Percentiles rank a stretch among this genome's conserved stretches.
phyloP scores from a whole-genome alignment of 1,140 invertebrate species.

The Heliconius himera region DNA sequence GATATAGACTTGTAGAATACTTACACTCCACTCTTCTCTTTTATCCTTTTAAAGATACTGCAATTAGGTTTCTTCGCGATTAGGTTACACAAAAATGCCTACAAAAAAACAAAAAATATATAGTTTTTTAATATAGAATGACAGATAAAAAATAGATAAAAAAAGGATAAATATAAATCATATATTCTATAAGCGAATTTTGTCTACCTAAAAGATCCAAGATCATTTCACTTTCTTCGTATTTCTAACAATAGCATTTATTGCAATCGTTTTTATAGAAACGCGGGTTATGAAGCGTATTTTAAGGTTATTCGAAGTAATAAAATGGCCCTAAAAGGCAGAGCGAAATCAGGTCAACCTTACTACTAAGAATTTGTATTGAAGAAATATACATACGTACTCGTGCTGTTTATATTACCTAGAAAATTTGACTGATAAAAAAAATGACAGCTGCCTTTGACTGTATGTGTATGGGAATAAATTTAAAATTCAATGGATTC shows the following conservation, averaged over 20 bases:
- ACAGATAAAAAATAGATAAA: too few relatives aligned
- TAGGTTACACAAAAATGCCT: too few relatives aligned
- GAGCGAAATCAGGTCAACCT: constrained; percentile 13
- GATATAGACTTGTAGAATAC: too few relatives aligned
- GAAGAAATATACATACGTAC: not conserved
- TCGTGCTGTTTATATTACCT: not conserved
- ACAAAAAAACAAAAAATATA: too few relatives aligned
- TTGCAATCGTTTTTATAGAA: constrained; percentile 15
- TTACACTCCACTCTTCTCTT: too few relatives aligned
- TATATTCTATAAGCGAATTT: not conserved
- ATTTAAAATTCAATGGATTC: too few relatives aligned
- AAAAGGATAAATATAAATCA: not conserved
- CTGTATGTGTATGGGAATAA: too few relatives aligned
- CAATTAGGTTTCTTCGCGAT: too few relatives aligned
- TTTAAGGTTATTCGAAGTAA: constrained; percentile 13
- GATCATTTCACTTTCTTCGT: not conserved
- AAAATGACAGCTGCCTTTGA: too few relatives aligned
- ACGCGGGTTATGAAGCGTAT: constrained; percentile 4
- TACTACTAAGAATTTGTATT: not conserved
- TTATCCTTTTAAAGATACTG: too few relatives aligned
- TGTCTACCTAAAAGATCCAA: not conserved
- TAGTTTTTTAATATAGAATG: too few relatives aligned
- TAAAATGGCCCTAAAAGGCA: constrained; percentile 19
- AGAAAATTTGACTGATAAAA: not conserved
- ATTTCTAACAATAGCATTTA: constrained; percentile 13